Percentiles rank a stretch among this genome's conserved stretches.
Conservation (phyloP, 2,888 invertebrate species). For the Stenchaetothrips biformis region DNA sequence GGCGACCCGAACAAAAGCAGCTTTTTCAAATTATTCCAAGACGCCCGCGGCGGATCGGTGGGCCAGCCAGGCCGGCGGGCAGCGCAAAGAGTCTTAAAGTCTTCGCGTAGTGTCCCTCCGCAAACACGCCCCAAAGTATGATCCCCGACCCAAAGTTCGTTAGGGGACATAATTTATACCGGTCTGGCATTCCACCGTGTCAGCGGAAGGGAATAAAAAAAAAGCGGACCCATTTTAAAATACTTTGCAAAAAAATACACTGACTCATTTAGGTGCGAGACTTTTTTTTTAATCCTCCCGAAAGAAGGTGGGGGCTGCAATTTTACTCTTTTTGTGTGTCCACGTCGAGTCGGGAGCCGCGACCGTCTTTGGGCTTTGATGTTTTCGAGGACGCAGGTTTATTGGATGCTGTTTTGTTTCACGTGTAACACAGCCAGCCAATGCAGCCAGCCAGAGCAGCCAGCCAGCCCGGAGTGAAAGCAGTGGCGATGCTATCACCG, state of each 20-base stretch:
- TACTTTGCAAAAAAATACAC: no score
- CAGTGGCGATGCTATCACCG: not conserved
- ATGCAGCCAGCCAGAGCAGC: not conserved
- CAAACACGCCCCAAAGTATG: not conserved
- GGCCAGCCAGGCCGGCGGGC: not conserved
- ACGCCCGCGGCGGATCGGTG: not conserved
- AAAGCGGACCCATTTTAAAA: not conserved
- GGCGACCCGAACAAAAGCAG: not conserved
- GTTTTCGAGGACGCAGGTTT: no score
- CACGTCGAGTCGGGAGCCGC: no score
- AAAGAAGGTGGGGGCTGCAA: no score
- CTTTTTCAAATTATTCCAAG: not conserved
- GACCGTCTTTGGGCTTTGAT: no score
- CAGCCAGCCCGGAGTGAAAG: not conserved
- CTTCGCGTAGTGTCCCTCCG: not conserved
- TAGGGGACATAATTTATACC: conserved; percentile 14
- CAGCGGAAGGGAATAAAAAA: not conserved
- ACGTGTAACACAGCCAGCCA: not conserved
- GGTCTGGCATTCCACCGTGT: not conserved
- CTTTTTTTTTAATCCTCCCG: no score
- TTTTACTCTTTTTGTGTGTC: no score
- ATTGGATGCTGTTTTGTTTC: no score
- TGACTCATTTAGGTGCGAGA: no score
- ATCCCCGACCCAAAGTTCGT: not conserved
- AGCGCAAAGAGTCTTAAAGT: not conserved